A percentile compares a stretch with the other conserved stretches of the same genome.
Evolutionary conservation across 1,140 invertebrate species (phyloP).

Genomic region (Aphis gossypii): DNA sequence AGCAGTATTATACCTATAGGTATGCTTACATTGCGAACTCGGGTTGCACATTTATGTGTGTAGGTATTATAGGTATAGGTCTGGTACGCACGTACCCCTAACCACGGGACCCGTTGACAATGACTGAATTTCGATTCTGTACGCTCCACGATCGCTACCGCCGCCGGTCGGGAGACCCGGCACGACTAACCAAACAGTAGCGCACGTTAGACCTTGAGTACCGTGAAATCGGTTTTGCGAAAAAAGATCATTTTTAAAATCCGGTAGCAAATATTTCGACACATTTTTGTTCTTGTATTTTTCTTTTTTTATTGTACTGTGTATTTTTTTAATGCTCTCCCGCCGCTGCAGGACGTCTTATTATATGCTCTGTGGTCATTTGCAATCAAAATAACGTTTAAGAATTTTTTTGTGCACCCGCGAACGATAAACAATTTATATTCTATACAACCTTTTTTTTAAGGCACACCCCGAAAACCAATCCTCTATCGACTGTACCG

Average conservation of each 20-base stretch:
- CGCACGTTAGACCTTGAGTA: slow-evolving; percentile 18
- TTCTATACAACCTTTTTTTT: not conserved
- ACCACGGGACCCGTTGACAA: slow-evolving; percentile 39
- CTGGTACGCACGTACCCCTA: not conserved
- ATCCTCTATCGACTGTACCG: not conserved
- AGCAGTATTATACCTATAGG: not conserved
- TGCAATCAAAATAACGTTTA: slow-evolving; percentile 14
- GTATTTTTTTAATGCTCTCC: not conserved
- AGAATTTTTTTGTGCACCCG: not conserved
- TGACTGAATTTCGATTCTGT: slow-evolving; percentile 29
- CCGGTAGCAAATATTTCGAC: slow-evolving; percentile 57
- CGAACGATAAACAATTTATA: not conserved
- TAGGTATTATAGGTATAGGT: slow-evolving; percentile 14
- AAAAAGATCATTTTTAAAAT: slow-evolving; percentile 10
- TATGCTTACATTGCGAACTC: not conserved
- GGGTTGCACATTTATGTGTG: not conserved
- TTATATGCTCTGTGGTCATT: slow-evolving; percentile 13
- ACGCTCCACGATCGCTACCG: not conserved
- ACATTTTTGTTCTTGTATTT: not conserved
- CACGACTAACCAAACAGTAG: slow-evolving; percentile 28
- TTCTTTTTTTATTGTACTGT: not conserved
- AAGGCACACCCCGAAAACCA: not conserved
- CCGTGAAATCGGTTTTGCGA: slow-evolving; percentile 49
- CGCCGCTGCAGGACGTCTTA: not conserved
- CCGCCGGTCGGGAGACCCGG: not conserved